Percentiles rank a stretch among this genome's conserved stretches.
Evolutionary conservation across 2,113 vertebrate species (phyloP).

Genomic region (Callocephalon fimbriatum): DNA sequence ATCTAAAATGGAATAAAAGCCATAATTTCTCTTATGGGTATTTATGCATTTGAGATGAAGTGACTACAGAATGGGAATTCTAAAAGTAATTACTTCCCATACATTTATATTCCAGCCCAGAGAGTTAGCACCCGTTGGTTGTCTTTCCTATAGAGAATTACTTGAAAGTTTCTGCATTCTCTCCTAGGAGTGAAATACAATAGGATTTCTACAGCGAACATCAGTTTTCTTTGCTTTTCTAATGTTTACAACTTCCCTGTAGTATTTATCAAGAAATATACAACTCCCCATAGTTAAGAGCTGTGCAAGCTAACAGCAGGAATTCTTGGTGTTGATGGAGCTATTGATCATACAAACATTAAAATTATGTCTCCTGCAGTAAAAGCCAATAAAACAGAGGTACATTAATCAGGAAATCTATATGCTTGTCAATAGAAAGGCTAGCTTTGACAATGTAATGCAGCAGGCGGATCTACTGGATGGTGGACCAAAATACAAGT

Average conservation of each 20-base stretch:
- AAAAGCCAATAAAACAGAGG: constrained; percentile 83
- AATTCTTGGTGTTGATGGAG: constrained; percentile 84
- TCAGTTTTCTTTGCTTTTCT: constrained; percentile 68
- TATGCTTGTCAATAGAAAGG: constrained; percentile 80
- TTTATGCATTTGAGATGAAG: constrained; percentile 34
- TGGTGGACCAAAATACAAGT: constrained; percentile 58
- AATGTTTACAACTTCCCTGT: constrained; percentile 64
- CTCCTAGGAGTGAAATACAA: constrained; percentile 52
- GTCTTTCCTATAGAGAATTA: constrained; percentile 39
- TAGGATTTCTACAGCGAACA: constrained; percentile 38
- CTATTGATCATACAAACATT: constrained; percentile 90
- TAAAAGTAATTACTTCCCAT: constrained; percentile 30
- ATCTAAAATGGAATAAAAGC: constrained; percentile 40
- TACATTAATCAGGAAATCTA: constrained; percentile 94
- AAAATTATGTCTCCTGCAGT: constrained; percentile 89
- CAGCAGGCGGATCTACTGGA: constrained; percentile 62
- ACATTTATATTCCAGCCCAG: constrained; percentile 22
- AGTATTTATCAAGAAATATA: constrained; percentile 69
- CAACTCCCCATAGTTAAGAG: constrained; percentile 59
- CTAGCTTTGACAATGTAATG: constrained; percentile 79
- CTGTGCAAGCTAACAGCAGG: constrained; percentile 78
- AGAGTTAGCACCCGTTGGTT: background rate
- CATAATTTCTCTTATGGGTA: constrained; percentile 17
- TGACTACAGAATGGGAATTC: background rate
- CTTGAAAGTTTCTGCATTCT: constrained; percentile 39